Percentiles rank a stretch among this genome's conserved stretches.
Evolutionary conservation across 2,888 invertebrate species (phyloP).

Genomic region (Leucophenga maculata): DNA sequence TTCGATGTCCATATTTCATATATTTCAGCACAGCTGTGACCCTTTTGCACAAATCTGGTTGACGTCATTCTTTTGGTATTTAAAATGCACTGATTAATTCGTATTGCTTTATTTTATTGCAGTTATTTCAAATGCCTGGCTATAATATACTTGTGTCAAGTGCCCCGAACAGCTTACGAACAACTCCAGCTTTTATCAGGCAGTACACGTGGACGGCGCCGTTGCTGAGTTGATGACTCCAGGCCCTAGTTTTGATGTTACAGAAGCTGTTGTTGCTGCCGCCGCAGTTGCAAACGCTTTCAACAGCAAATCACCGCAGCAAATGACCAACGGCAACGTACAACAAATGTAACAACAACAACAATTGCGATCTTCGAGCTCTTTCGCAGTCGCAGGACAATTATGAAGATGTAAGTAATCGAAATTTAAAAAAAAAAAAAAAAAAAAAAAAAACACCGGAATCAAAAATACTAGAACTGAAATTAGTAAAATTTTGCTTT

Average conservation of each 20-base stretch:
- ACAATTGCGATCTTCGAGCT: conserved; percentile 68
- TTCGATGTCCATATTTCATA: no score
- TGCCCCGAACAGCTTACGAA: conserved; percentile 72
- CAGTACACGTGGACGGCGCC: conserved; percentile 57
- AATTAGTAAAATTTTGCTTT: no score
- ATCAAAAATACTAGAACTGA: no score
- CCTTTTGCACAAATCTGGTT: no score
- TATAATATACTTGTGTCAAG: conserved; percentile 72
- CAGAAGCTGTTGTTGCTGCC: conserved; percentile 53
- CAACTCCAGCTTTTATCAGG: conserved; percentile 70
- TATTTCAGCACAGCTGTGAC: no score
- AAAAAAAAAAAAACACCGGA: no score
- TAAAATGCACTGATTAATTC: not conserved
- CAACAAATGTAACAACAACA: conserved; percentile 58
- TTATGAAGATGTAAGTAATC: conserved; percentile 67
- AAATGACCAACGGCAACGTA: conserved; percentile 54
- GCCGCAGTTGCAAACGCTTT: conserved; percentile 49
- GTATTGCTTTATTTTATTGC: conserved; percentile 28
- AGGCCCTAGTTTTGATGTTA: conserved; percentile 54
- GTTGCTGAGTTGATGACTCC: conserved; percentile 54
- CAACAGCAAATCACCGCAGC: conserved; percentile 36
- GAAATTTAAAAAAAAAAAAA: no score
- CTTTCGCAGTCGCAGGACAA: conserved; percentile 70
- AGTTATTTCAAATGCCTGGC: conserved; percentile 72
- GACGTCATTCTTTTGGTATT: no score